Percentiles rank a stretch among this genome's conserved stretches.
These are phyloP conservation scores for Procambarus clarkii DNA, from an alignment of 1,140 invertebrate genomes.

Conservation along the genomic window DNA sequence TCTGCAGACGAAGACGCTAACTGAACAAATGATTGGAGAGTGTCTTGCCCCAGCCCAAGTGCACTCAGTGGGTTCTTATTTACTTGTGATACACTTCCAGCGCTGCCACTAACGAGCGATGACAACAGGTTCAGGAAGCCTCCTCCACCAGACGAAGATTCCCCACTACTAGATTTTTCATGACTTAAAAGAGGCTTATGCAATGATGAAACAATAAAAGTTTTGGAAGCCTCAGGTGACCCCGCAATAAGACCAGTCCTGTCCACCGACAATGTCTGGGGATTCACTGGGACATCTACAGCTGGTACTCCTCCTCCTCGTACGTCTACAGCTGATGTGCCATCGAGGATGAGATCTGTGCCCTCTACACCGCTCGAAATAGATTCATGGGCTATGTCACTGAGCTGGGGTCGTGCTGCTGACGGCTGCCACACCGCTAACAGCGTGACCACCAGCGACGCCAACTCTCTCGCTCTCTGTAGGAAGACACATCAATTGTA, in stretches of 20 bases:
- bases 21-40: not conserved
- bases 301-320: too few species aligned
- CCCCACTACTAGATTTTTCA: not conserved
- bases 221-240: not conserved
- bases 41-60: not conserved
- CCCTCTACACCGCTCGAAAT: not conserved
- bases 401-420: not conserved
- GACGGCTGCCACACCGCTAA: not conserved
- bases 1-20: not conserved
- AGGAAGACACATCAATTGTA: not conserved
- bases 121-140: not conserved
- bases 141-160: not conserved
- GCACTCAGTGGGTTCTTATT: not conserved
- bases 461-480: not conserved
- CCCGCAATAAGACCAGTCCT: too few species aligned
- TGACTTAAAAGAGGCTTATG: not conserved
- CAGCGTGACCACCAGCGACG: not conserved
- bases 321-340: not conserved
- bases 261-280: too few species aligned
- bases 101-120: not conserved
- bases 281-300: too few species aligned
- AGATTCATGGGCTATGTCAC: too few species aligned
- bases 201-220: not conserved
- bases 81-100: not conserved
- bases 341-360: too few species aligned